Evolutionary conservation across 1,140 invertebrate genomes (phyloP).

Genomic region (Calliopsis andreniformis): DNA sequence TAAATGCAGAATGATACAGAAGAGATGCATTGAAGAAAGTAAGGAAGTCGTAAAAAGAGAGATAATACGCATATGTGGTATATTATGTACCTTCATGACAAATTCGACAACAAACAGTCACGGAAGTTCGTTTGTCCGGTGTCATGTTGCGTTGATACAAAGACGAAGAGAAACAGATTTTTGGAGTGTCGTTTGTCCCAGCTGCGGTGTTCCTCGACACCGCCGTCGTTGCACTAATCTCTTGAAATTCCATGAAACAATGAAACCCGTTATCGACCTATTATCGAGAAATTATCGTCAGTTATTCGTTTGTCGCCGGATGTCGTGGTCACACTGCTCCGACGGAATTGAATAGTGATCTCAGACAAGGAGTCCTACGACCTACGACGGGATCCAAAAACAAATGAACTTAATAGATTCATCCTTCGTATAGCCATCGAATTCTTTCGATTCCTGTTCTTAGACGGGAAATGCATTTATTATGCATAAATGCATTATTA

Average conservation of each 20-base stretch:
- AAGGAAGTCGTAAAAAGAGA: too few relatives aligned
- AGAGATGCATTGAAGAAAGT: too few relatives aligned
- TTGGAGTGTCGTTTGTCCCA: constrained; percentile 1
- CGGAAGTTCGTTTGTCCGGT: constrained; percentile 43
- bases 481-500: too few relatives aligned
- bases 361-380: background rate
- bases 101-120: constrained; percentile 61
- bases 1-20: too few relatives aligned
- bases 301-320: constrained; percentile 8
- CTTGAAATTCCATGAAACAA: constrained; percentile 24
- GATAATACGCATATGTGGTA: background rate
- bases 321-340: background rate
- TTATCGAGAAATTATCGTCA: constrained; percentile 39
- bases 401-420: too few relatives aligned
- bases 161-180: background rate
- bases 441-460: too few relatives aligned
- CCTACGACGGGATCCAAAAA: too few relatives aligned
- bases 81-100: constrained; percentile 69
- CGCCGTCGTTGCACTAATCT: constrained; percentile 11
- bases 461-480: too few relatives aligned
- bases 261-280: constrained; percentile 31
- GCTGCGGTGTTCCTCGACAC: background rate
- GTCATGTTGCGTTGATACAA: constrained; percentile 42
- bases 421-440: too few relatives aligned
- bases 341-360: background rate